Percentiles rank a stretch among this genome's conserved stretches.
Conservation (phyloP, 2,113 vertebrate species). For the Melanocharis versteri region DNA sequence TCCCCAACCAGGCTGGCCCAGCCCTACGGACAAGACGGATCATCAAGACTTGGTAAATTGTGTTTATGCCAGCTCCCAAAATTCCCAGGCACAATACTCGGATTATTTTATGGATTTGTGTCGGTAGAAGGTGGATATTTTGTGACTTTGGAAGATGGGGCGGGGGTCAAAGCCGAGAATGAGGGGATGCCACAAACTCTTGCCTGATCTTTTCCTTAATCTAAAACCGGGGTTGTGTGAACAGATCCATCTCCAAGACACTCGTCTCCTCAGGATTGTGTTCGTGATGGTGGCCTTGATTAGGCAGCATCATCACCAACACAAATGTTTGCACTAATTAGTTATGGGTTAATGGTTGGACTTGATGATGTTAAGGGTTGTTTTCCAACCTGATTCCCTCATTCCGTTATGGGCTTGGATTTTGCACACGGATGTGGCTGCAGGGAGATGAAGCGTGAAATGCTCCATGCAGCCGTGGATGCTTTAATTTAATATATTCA, state of each 20-base stretch:
- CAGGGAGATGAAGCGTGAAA: not conserved
- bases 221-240: not conserved
- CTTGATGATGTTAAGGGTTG: not conserved
- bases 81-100: accelerated
- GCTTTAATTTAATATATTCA: not conserved
- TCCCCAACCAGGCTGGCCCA: not conserved
- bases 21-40: accelerated
- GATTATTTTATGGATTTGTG: accelerated
- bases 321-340: not conserved
- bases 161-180: not conserved
- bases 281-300: not conserved
- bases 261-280: not conserved
- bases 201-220: not conserved
- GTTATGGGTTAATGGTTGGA: not conserved
- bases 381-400: not conserved
- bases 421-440: not conserved
- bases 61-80: not conserved
- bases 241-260: not conserved
- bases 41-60: not conserved
- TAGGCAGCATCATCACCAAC: accelerated
- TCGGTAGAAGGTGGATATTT: accelerated
- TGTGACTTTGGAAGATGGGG: not conserved
- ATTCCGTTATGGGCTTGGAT: not conserved
- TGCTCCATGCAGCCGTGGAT: not conserved
- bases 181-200: not conserved